Base-by-base conservation (phyloP, 2,113 vertebrate species). In the Falcunculus frontatus region DNA sequence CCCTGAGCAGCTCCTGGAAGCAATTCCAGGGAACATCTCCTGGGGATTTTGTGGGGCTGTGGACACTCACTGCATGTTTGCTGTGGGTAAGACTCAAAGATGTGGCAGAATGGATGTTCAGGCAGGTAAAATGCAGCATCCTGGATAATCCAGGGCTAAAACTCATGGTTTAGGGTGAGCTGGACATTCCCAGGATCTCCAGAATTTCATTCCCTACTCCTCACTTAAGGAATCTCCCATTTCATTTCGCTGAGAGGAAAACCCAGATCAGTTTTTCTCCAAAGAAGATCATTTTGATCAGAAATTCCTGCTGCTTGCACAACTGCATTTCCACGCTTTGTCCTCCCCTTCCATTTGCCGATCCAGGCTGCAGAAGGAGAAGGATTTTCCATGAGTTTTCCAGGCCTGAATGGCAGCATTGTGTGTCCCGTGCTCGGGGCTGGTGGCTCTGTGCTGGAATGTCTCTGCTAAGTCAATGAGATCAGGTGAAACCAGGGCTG, bases 181-280 rank as follows among this genome's bases (percentile, higher is more conserved):
- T 29, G 78, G 53, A 10, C 46, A 11, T 20, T 25, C 41, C 52
- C 22, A 10, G 26, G 29, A n/a, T 27, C 73, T 32, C 27, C 77
- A 25, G 4, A 33, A 82, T 15, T 35, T 53, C 33, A 2, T 52
- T 59, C 60, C 47, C 57, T 6, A 0, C 0, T 1, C 47, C 25
- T 10, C 21, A 4, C 17, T 27, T 4, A 14, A 9, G 0, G 1
- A 16, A 11, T 19, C 18, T 52, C 69, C 39, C 7, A 0, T 26
- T 75, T 30, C 5, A 2, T 69, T 46, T 81, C 10, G 4, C 7
- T 0, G 6, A 11, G 32, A 81, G 39, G 32, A 37, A 59, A 53
- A 3, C 35, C 0, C 33, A 4, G 19, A 2, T 15, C 6, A 0
- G 7, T 26, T 75, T 2, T 3, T 6, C 10, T 3, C 46, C 13